A percentile compares a stretch with the other conserved stretches of the same genome.
phyloP scores from a whole-genome alignment of 2,797 vertebrate genomes.

The Hirundo rustica region DNA sequence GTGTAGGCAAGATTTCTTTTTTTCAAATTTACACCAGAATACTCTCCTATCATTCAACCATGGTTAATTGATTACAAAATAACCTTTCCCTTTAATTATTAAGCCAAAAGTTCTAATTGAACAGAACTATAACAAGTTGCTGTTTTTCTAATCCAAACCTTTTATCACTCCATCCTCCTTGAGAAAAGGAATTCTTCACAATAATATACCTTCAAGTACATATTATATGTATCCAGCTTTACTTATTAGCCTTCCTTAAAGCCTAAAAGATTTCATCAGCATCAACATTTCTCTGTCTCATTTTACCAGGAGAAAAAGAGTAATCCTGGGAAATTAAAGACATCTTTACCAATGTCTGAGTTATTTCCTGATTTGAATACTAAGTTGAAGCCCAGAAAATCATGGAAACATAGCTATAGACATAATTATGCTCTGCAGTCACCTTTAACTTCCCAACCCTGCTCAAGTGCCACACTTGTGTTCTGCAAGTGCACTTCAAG shows the following conservation, averaged over 20 bases:
- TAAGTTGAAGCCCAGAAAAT: background rate
- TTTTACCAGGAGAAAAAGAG: background rate
- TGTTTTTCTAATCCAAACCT: background rate
- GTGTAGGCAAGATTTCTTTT: background rate
- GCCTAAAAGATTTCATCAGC: background rate
- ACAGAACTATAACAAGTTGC: background rate
- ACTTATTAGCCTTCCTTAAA: background rate
- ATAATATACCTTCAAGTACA: background rate
- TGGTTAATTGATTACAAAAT: background rate
- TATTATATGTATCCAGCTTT: background rate
- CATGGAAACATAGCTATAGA: background rate
- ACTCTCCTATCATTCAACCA: background rate
- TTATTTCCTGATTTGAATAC: background rate
- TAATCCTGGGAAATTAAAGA: background rate
- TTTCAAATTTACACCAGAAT: background rate
- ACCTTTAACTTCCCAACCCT: accelerated
- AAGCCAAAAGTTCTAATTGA: background rate
- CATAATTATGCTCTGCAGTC: background rate
- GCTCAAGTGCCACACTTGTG: background rate
- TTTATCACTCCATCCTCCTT: background rate
- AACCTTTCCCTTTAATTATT: background rate
- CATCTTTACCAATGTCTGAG: background rate
- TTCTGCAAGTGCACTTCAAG: accelerated
- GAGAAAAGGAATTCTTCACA: background rate
- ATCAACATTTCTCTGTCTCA: background rate